Evolutionary conservation across 2,113 vertebrate species (phyloP).

Genomic region (Corythaeola cristata): DNA sequence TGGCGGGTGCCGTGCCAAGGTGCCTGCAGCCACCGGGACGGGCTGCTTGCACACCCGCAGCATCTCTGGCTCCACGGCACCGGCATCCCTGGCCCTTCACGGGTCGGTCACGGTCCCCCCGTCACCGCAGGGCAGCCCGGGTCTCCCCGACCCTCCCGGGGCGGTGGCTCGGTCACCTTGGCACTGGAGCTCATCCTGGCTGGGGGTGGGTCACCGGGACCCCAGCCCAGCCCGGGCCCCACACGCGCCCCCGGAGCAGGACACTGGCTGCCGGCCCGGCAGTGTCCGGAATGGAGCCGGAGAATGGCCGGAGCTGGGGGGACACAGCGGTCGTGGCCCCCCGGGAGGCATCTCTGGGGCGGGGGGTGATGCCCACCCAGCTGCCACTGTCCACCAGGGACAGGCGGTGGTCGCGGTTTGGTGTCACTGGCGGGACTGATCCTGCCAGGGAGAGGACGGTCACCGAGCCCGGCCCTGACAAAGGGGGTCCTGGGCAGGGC

Average conservation of each 20-base stretch:
- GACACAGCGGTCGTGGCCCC: accelerated
- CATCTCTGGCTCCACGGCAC: neutral
- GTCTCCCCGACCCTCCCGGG: neutral
- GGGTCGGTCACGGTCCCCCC: no score
- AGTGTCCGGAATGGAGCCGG: accelerated
- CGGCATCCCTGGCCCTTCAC: neutral
- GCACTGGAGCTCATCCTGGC: neutral
- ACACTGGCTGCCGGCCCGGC: neutral
- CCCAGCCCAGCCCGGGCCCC: neutral
- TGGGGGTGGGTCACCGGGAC: no score
- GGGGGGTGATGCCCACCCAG: neutral
- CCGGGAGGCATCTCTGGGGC: neutral
- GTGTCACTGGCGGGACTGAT: neutral
- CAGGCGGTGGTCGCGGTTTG: neutral
- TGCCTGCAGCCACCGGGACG: neutral
- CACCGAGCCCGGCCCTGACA: neutral
- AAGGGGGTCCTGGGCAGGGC: neutral
- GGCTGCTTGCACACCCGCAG: neutral
- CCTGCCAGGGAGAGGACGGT: neutral
- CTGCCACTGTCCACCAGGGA: neutral
- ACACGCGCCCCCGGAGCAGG: no score
- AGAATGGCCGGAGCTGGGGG: neutral
- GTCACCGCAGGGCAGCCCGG: neutral
- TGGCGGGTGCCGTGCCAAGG: neutral
- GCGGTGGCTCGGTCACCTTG: neutral